Conservation (phyloP, 1,140 invertebrate species). For the Pseudomyrmex dendroicus region DNA sequence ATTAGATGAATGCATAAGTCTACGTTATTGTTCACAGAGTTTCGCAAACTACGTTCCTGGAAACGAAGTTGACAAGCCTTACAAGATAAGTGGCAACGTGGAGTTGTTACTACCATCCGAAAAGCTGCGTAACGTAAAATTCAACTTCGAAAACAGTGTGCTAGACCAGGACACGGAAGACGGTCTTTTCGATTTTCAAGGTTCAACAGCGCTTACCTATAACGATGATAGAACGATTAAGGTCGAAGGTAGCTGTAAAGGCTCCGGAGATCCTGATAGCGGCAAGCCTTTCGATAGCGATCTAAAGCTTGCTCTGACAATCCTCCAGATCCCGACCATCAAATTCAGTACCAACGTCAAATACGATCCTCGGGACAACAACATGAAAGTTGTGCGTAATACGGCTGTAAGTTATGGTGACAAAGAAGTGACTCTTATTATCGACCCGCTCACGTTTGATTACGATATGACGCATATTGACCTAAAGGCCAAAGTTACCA, state of each 20-base stretch:
- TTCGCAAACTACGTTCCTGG: conserved; percentile 83
- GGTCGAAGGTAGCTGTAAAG: conserved; percentile 67
- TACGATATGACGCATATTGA: conserved; percentile 64
- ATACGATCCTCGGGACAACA: conserved; percentile 80
- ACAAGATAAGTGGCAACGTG: conserved; percentile 76
- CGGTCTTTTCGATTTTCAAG: conserved; percentile 69
- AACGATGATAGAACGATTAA: conserved; percentile 86
- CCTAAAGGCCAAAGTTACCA: conserved; percentile 69
- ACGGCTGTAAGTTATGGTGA: conserved; percentile 72
- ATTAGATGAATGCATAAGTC: background rate
- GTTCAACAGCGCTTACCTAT: conserved; percentile 81
- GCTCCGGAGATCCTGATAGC: conserved; percentile 33
- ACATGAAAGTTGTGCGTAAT: conserved; percentile 71
- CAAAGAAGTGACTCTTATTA: conserved; percentile 68
- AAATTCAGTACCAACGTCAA: conserved; percentile 79
- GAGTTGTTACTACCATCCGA: conserved; percentile 84
- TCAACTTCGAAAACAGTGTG: conserved; percentile 71
- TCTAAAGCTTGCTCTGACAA: conserved; percentile 42
- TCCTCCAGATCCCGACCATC: conserved; percentile 64
- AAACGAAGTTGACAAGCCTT: conserved; percentile 78
- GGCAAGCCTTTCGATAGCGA: conserved; percentile 42
- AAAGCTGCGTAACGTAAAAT: conserved; percentile 85
- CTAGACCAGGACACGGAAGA: conserved; percentile 66
- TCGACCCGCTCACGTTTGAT: conserved; percentile 48
- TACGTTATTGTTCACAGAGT: conserved; percentile 71